Evolutionary conservation across 1,140 invertebrate genomes (phyloP), one percentile per base, ranked within the genome.

Genomic region (Lepidurus apus): DNA sequence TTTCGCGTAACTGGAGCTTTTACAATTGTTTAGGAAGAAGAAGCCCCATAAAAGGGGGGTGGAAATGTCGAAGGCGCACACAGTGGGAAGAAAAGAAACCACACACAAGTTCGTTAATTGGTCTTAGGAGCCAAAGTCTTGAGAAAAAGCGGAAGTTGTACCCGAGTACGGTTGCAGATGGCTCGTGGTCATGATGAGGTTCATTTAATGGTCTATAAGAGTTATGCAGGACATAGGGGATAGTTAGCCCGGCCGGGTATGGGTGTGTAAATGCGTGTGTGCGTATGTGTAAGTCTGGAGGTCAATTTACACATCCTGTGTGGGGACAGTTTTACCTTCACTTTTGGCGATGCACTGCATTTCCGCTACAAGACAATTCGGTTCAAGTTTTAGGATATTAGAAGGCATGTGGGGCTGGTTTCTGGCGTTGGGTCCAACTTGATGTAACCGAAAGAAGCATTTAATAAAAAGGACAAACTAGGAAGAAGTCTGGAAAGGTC

Each of bases 291-390:
- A 34, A 34, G 34, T 34, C 34, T 34, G 34, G 34, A 34, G 53
- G 21, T 65, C 53, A 13, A 65, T 65, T 65, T 65, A 65, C 53
- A 65, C 53, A 65, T 65, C 53, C 53, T 65, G 53, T 21, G 13
- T 65, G 13, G 53, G 34, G 53, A 65, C 53, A 65, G 17, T 65
- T 34, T 34, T 34, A 34, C 34, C 34, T 34, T 34, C 34, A 34
- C 34, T 34, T 34, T 34, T 34, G 34, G 34, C 34, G 34, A 34
- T 65, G 53, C n/a, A 65, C 53, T 21, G 53, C 53, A 21, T 65
- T 65, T 65, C 53, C 53, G 53, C 8, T 65, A 65, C n/a, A 21
- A 65, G 6, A 21, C 53, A 34, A 9, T n/a, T 65, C 53, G 34
- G 34, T 65, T 26, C 26, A 1, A 26, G 26, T 26, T 17, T 65